Evolutionary conservation across 2,113 vertebrate genomes (phyloP), one percentile per base, ranked within the genome.

Genomic region (Halichoeres trimaculatus): DNA sequence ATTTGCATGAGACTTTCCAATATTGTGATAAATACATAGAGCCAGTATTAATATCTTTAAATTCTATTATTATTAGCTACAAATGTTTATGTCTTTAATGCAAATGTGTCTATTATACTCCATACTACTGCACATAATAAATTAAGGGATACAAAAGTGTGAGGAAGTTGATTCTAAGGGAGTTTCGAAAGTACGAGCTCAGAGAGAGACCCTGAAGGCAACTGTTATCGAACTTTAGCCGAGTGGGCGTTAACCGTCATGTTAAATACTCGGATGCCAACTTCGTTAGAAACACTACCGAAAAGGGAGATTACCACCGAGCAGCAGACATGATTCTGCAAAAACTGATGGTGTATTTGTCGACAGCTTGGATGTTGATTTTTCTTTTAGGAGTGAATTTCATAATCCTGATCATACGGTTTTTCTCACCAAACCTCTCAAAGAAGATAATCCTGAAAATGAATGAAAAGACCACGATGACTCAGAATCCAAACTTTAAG

Each of bases 401-500:
- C 0, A 53, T 20, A 0, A 81, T 95, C n/a, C 92, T 80, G 65
- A 76, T 92, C 0, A 13, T 95, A 34, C 78, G 93, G 63, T 20
- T 80, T 0, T 53, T 97, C 10, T 95, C 94, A 22, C 97, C 96
- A 6, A 63, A 51, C 0, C 64, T 94, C 22, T 69, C 85, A 72
- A 96, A 90, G 85, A 94, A 73, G 38, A 47, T 90, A 0, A 88
- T 96, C 69, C 70, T 97, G 3, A 94, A 91, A 75, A 59, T 89
- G 58, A 94, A 94, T 0, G 74, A 93, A 64, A 92, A 80, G 67
- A 86, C 30, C 10, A 93, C 93, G 4, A 96, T 96, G 90, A 83
- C 90, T 2, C 34, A 78, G 58, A 96, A 97, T 19, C 95, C 94
- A 0, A 94, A 81, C 8, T 97, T 98, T 72, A 85, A 68, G 23